phyloP scores from a whole-genome alignment of 2,113 vertebrate genomes.

The Microcebus tavaratra region DNA sequence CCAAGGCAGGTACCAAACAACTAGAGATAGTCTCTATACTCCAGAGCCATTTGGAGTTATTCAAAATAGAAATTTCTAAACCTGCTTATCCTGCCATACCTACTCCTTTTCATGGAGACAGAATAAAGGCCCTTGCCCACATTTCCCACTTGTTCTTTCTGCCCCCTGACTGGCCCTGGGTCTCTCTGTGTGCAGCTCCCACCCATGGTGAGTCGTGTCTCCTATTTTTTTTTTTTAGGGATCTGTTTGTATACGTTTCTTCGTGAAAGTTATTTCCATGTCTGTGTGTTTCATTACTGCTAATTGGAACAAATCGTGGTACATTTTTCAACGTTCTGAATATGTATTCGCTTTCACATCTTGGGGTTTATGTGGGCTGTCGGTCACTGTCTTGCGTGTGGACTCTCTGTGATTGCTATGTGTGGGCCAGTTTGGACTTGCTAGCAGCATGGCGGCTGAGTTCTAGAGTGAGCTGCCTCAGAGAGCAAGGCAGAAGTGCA shows the following conservation, averaged over 20 bases:
- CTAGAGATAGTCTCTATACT: neutral
- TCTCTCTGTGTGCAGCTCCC: neutral
- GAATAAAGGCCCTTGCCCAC: neutral
- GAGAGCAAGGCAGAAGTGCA: neutral
- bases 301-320: neutral
- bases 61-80: neutral
- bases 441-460: neutral
- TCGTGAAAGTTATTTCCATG: neutral
- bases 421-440: neutral
- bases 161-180: neutral
- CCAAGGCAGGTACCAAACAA: neutral
- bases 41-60: neutral
- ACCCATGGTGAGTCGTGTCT: rapidly evolving
- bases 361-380: neutral
- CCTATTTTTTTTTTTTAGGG: neutral
- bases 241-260: neutral
- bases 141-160: neutral
- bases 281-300: neutral
- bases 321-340: neutral
- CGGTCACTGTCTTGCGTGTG: neutral
- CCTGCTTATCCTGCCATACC: no score
- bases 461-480: neutral
- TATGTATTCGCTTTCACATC: neutral
- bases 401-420: neutral
- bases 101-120: neutral